Evolutionary conservation across 2,888 invertebrate genomes (phyloP), one percentile per base, ranked within the genome.

Genomic region (Asteroscopus sphinx): DNA sequence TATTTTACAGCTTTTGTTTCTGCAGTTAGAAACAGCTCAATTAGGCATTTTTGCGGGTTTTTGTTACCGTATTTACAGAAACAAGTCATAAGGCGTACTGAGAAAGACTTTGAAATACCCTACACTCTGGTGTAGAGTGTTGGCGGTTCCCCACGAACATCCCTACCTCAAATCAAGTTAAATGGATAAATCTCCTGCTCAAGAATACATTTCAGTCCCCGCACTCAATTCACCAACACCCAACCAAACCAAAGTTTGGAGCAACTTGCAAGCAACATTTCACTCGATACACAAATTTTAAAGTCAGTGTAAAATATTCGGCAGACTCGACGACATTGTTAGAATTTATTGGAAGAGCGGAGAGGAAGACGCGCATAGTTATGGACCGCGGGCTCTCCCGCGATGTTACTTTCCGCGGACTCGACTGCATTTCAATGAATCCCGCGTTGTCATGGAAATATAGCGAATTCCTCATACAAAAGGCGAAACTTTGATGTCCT

Each of bases 331-430:
- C 76, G 76, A 85, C 83, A 87, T 82, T 85, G 83, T 88, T 70
- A 79, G 78, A 85, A 86, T 88, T 85, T 85, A 87, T 85, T 79
- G 82, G 68, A 56, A 67, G 77, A 78, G 59, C 67, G 73, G 67
- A 64, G 68, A 75, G 69, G 75, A 76, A 73, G 76, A 75, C 67
- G 62, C 75, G 76, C 76, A 77, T 78, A 80, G 58, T 67, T 80
- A 76, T 77, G 78, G 74, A 77, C 73, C 73, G 71, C 74, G 78
- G 77, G 79, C 80, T 82, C 79, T 68, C 37, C 41, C 35, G 35
- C 44, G 9, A 74, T 71, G 75, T 79, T 85, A 85, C 79, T 79
- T 79, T 77, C 68, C 71, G 72, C 42, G 70, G 66, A 62, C 72
- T 68, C 69, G 46, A n/a, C 80, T 80, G 82, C 79, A 82, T 82